Conservation (phyloP, 2,888 invertebrate genomes). For the Lycia hirtaria region DNA sequence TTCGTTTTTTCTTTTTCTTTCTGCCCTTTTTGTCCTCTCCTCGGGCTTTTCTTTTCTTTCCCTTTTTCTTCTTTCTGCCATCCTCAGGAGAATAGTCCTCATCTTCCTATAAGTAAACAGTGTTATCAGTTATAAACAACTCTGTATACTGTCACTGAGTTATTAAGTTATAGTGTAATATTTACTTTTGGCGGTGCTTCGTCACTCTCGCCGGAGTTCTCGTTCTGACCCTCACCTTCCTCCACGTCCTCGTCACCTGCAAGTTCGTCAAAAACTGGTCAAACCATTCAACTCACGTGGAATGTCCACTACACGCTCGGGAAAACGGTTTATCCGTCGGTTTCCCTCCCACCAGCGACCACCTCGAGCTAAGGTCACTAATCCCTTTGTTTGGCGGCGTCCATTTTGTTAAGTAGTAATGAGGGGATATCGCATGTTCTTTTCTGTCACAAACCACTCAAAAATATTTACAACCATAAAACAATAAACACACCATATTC, state of each 20-base stretch:
- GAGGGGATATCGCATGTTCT: slow-evolving; percentile 89
- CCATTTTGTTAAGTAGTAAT: slow-evolving; percentile 91
- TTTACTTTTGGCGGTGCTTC: slow-evolving; percentile 87
- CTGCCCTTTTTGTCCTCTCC: slow-evolving; percentile 96
- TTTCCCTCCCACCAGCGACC: slow-evolving; percentile 61
- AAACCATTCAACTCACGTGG: slow-evolving; percentile 65
- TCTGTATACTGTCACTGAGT: slow-evolving; percentile 13
- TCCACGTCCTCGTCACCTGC: slow-evolving; percentile 89
- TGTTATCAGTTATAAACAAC: slow-evolving; percentile 16
- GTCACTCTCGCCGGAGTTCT: slow-evolving; percentile 91
- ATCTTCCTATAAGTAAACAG: slow-evolving; percentile 86
- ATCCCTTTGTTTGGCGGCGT: slow-evolving; percentile 91
- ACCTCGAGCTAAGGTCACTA: slow-evolving; percentile 86
- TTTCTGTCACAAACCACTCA: slow-evolving; percentile 85
- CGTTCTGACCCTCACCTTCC: slow-evolving; percentile 87
- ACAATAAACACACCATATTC: slow-evolving; percentile 68
- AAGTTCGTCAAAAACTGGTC: slow-evolving; percentile 76
- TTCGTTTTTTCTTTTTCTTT: slow-evolving; percentile 97
- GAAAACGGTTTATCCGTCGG: slow-evolving; percentile 54
- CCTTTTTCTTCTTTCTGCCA: slow-evolving; percentile 95
- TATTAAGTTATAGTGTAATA: slow-evolving; percentile 20
- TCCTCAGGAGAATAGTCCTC: slow-evolving; percentile 95
- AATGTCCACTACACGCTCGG: slow-evolving; percentile 57
- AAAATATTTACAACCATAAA: slow-evolving; percentile 82
- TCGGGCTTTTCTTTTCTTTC: slow-evolving; percentile 96